phyloP scores from a whole-genome alignment of 2,113 vertebrate species.

The Gobius niger region DNA sequence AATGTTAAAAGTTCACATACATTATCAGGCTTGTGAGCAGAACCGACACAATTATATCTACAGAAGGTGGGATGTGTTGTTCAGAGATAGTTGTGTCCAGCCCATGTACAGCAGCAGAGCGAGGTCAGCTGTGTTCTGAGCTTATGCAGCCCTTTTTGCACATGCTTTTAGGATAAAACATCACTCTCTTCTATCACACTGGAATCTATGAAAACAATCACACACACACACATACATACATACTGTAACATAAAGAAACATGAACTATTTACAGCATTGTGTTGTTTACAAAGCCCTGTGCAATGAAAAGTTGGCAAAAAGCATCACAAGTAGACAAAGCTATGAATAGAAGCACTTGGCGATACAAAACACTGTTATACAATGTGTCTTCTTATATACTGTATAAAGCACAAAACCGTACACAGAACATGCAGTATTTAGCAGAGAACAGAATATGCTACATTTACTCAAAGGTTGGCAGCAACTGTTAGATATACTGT shows the following conservation, averaged over 20 bases:
- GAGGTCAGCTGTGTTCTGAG: too few relatives aligned
- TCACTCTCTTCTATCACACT: too few relatives aligned
- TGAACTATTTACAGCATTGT: not conserved
- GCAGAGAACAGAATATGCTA: too few relatives aligned
- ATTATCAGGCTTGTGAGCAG: too few relatives aligned
- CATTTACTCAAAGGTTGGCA: not conserved
- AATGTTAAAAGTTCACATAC: too few relatives aligned
- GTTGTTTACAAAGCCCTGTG: slow-evolving; percentile 1
- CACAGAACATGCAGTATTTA: not conserved
- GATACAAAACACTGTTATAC: not conserved
- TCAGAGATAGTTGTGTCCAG: too few relatives aligned
- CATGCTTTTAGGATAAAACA: too few relatives aligned
- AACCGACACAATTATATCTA: too few relatives aligned
- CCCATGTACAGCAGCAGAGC: too few relatives aligned
- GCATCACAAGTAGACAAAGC: slow-evolving; percentile 3
- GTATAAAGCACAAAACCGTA: not conserved
- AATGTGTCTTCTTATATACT: not conserved
- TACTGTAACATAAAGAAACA: not conserved
- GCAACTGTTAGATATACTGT: not conserved
- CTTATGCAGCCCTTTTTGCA: too few relatives aligned
- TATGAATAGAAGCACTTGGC: not conserved
- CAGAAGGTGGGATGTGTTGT: too few relatives aligned
- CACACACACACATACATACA: not conserved
- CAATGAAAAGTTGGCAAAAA: slow-evolving; percentile 1
- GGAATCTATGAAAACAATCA: not conserved